Base-by-base conservation (phyloP, 2,113 vertebrate genomes). In the Galbula dea region DNA sequence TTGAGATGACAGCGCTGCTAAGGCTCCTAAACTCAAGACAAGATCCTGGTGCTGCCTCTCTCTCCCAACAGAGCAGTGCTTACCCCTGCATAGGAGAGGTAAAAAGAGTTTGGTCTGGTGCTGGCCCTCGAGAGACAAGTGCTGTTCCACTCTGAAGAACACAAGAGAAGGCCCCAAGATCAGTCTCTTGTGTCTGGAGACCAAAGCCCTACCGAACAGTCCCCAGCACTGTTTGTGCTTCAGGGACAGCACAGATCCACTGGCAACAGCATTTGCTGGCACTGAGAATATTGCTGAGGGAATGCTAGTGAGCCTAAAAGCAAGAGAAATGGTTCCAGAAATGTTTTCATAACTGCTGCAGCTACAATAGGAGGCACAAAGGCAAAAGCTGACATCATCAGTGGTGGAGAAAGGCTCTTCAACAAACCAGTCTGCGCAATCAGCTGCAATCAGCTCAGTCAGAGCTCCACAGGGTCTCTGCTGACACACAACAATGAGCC, bases 31-130 rank as follows among this genome's bases (percentile, higher is more conserved):
- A 58, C 30, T 76, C 80, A 63, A 43, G 41, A 45, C 24, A 65
- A 51, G 27, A 52, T 69, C 43, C 7, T 1, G 1, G 62, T 39
- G 73, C 23, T 73, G 32, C 32, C 54, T 67, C 34, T 13, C 27
- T 21, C 59, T 52, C 37, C 21, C 15, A 49, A 1, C 9, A 2
- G 2, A 75, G 49, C 2, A 0, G 9, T 0, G 1, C 26, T 62
- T 43, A 57, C 37, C 7, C 15, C 7, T 12, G 29, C 19, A 13
- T 0, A 88, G 29, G 18, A 84, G 30, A 69, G 17, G 24, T 37
- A 23, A 19, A 8, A 67, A 84, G 46, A 26, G 27, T 39, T 15
- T 55, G 17, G 27, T 41, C 15, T 8, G 3, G 32, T 41, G 29
- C 21, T 71, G 43, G n/a, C 37, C 37, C 20, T 65, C 43, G 46